Evolutionary conservation across 2,888 invertebrate genomes (phyloP), one percentile per base, ranked within the genome.

Genomic region (Archips crataeganus): DNA sequence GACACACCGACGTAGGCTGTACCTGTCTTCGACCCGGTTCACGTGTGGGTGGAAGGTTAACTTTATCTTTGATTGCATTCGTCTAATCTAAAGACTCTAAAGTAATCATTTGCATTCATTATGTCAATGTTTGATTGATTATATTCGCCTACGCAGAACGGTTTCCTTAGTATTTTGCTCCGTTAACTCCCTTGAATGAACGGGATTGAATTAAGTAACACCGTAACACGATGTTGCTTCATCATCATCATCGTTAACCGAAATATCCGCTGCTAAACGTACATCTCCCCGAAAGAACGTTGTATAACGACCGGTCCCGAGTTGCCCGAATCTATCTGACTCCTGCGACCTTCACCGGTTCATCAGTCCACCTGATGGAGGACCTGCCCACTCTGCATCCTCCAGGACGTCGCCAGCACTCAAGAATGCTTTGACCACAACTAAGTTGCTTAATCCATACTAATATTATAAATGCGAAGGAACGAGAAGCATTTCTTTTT

Each of bases 41-140:
- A 67, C 23, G 36, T 49, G 73, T 74, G 70, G 74, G 74, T 59
- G 74, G 57, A 68, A 73, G 73, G 73, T 73, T 69, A 66, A 57
- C 65, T 72, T 59, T 70, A 65, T 61, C 80, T 78, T 79, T 65
- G 65, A 74, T 81, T 84, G 81, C 80, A 82, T 88, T 86, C 83
- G 81, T 81, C 84, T 23, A 23, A 23, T 81, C 84, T 23, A 23
- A 23, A 23, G 23, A 23, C 23, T 23, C 23, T 80, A 77, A 73
- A 75, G 74, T 70, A 79, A 82, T 81, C 78, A 87, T 87, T 86
- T 82, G 80, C 81, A 86, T 86, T 79, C 77, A 75, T 79, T 82
- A 81, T 79, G 81, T 83, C 80, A 15, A 66, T 63, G 65, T 71
- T 74, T 78, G 77, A 78, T 78, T 75, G 76, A 78, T 76, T 67